A percentile compares a stretch with the other conserved stretches of the same genome.
phyloP scores from a whole-genome alignment of 2,797 vertebrate genomes.

The Falco rusticolus region DNA sequence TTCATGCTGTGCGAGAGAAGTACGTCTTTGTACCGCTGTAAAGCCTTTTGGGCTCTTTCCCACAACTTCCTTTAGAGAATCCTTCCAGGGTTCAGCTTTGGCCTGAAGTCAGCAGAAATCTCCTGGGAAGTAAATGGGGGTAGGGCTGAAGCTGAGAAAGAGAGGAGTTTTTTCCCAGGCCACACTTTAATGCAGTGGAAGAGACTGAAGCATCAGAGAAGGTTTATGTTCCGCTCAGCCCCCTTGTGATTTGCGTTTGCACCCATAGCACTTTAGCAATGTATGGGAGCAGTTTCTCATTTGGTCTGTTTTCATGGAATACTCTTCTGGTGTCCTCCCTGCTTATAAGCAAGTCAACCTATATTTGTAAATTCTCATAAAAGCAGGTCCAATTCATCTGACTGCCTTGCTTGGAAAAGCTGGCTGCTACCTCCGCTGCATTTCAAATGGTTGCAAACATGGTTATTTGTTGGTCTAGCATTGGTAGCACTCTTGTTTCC shows the following conservation, averaged over 20 bases:
- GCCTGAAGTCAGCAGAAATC: not conserved
- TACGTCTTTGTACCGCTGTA: not conserved
- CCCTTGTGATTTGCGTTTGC: not conserved
- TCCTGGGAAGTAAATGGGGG: not conserved
- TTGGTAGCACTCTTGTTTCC: rapidly evolving
- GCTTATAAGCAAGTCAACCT: not conserved
- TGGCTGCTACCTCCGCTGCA: not conserved
- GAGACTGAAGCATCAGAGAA: not conserved
- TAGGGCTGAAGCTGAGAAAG: not conserved
- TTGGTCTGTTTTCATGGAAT: not conserved
- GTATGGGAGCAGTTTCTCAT: not conserved
- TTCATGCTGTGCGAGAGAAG: not conserved
- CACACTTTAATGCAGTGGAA: not conserved
- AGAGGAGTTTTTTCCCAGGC: not conserved
- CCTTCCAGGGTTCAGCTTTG: not conserved
- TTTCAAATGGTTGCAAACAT: not conserved
- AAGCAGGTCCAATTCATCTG: not conserved
- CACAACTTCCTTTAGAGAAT: not conserved
- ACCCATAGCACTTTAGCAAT: not conserved
- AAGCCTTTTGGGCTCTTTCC: not conserved
- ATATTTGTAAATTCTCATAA: not conserved
- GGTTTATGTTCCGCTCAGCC: not conserved
- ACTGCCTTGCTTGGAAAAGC: not conserved
- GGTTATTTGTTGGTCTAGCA: not conserved
- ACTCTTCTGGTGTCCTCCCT: not conserved